Evolutionary conservation across 2,113 vertebrate genomes (phyloP), one percentile per base, ranked within the genome.

Genomic region (Illadopsis cleaveri): DNA sequence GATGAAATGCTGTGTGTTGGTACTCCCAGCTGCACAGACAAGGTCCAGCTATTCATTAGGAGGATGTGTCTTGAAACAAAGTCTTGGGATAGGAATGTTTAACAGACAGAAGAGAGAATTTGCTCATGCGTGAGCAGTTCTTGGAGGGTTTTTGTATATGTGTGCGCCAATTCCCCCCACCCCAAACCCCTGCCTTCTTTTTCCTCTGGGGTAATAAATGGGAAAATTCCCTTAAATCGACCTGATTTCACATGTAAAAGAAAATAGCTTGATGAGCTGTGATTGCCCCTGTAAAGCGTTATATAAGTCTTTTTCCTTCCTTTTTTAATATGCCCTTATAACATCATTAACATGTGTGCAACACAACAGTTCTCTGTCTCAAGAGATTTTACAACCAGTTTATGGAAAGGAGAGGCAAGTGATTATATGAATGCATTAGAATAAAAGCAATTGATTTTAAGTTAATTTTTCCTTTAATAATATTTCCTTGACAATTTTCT

Each of bases 1-100:
- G 81, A 92, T 94, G 18, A 77, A 76, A 82, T 79, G 40, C 82
- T 82, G 53, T 66, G 53, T 58, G 31, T 54, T 85, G 48, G 40
- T 93, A 38, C 85, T 90, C 77, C 54, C 79, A 95, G 93, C 70
- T 15, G 1, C 68, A 42, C 48, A 86, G 88, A 58, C 73, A 48
- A 85, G 77, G 95, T 96, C 94, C 80, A 94, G 92, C 69, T 96
- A 89, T 96, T 97, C 80, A n/a, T 86, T 58, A 83, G 40, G 73
- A 96, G 71, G 79, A 82, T 81, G 80, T 70, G 73, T 96, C 93
- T 93, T 89, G 38, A 81, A 85, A 73, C 66, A 84, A 64, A 85
- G 50, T 71, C 81, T 96, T 81, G 68, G 84, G 61, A 71, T 86
- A 88, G 84, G 78, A 90, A 79, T 48, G 47, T 86, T 90, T 94